These are phyloP conservation scores for Cephonodes hylas DNA, from an alignment of 2,888 invertebrate genomes.

Conservation along the genomic window DNA sequence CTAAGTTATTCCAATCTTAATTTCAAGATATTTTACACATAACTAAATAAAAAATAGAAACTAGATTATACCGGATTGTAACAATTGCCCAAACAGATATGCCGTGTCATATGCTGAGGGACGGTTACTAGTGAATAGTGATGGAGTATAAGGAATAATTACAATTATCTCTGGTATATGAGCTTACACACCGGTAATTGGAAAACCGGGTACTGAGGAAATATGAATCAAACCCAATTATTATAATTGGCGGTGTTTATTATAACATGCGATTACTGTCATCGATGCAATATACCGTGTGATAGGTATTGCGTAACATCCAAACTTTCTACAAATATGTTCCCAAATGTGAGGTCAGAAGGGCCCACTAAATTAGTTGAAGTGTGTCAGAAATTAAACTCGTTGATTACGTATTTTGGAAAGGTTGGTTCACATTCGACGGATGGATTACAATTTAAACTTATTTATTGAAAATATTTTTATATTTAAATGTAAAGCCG, in stretches of 20 bases:
- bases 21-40: too few relatives aligned
- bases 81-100: too few relatives aligned
- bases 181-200: not conserved
- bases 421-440: not conserved
- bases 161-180: not conserved
- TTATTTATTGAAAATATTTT: not conserved
- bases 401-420: not conserved
- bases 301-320: not conserved
- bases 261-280: not conserved
- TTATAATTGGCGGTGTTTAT: not conserved
- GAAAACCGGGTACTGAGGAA: not conserved
- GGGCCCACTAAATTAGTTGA: not conserved
- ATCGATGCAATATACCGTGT: not conserved
- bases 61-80: too few relatives aligned
- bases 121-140: too few relatives aligned
- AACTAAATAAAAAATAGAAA: too few relatives aligned
- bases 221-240: not conserved
- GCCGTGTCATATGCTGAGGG: too few relatives aligned
- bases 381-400: not conserved
- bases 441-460: not conserved
- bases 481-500: not conserved
- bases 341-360: not conserved
- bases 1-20: too few relatives aligned
- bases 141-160: too few relatives aligned
- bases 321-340: not conserved